Evolutionary conservation across 2,113 vertebrate genomes (phyloP), one percentile per base, ranked within the genome.

Genomic region (Aegithalos caudatus): DNA sequence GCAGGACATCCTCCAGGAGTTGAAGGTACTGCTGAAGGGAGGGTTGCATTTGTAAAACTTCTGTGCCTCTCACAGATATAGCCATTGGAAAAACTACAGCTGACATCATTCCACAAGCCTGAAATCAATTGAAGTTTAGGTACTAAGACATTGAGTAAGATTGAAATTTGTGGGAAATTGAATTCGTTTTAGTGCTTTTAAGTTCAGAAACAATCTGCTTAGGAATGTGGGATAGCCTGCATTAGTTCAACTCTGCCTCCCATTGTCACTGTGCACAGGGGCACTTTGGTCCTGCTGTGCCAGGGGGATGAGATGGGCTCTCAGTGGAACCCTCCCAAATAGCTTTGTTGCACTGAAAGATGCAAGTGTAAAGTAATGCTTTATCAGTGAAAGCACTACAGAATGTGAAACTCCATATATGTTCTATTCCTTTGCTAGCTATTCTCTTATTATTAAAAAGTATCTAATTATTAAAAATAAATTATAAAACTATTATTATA

Each of bases 21-120:
- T 0, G 87, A 37, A 13, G 94, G 74, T 31, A 44, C 44, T 0
- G 97, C 98, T 14, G 98, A 98, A 40, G 90, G 77, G 54, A 80
- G 61, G 3, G 99, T 99, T 91, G 96, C 23, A 6, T 99, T 99
- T 42, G 96, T 76, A 62, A 98, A 98, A 82, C 53, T 94, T 20
- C 72, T 96, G 71, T 97, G 98, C 86, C 99, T 97, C 96, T 99
- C 98, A 97, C 99, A 99, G 67, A 99, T 98, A 22, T 98, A 99
- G 11, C 98, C 95, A 17, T 98, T 94, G 53, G 98, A 95, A 31
- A 97, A 71, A 12, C 98, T 98, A 96, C 99, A 99, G 91, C 97
- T 99, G 51, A 99, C 98, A 76, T 99, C 99, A 90, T 99, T 99
- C 99, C 99, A 99, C 94, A 98, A 98, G 3, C 99, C 99, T 99